Conservation (phyloP, 2,113 vertebrate species). For the Lampris megalopsis region DNA sequence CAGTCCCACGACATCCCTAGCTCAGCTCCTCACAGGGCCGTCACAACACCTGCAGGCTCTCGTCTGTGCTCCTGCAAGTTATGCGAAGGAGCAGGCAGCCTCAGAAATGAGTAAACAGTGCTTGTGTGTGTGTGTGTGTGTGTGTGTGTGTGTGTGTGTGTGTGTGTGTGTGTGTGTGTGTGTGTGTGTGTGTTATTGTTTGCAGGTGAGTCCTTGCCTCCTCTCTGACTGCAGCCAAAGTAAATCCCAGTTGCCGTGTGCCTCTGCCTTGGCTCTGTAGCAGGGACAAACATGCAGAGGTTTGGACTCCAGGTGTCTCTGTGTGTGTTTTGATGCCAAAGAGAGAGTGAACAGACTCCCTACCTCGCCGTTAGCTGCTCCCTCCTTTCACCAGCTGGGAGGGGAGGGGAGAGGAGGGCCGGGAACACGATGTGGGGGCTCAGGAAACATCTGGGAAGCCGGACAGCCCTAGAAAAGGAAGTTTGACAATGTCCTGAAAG, state of each 20-base stretch:
- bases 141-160: not conserved
- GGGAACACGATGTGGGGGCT: constrained; percentile 38
- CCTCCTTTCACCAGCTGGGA: constrained; percentile 50
- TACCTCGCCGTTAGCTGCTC: constrained; percentile 29
- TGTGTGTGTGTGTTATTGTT: not conserved
- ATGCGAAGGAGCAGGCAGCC: no score
- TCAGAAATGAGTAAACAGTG: no score
- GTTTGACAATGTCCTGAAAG: constrained; percentile 90
- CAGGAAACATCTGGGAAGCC: constrained; percentile 88
- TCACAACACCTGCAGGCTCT: not conserved
- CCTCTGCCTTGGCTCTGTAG: constrained; percentile 25
- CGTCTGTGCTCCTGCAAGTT: not conserved
- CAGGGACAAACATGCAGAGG: constrained; percentile 1
- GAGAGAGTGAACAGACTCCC: constrained; percentile 42
- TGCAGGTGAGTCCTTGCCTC: constrained; percentile 18
- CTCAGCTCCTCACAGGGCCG: not conserved
- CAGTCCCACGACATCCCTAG: constrained; percentile 95
- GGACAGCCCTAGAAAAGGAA: constrained; percentile 87
- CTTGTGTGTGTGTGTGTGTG: no score
- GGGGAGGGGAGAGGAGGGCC: constrained; percentile 44
- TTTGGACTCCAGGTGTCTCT: constrained; percentile 45
- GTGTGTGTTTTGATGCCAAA: constrained; percentile 26
- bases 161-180: not conserved
- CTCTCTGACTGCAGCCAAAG: constrained; percentile 34
- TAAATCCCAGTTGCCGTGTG: constrained; percentile 7